Percentiles rank a stretch among this genome's conserved stretches.
Conservation (phyloP, 2,797 vertebrate species). For the Monodelphis domestica region DNA sequence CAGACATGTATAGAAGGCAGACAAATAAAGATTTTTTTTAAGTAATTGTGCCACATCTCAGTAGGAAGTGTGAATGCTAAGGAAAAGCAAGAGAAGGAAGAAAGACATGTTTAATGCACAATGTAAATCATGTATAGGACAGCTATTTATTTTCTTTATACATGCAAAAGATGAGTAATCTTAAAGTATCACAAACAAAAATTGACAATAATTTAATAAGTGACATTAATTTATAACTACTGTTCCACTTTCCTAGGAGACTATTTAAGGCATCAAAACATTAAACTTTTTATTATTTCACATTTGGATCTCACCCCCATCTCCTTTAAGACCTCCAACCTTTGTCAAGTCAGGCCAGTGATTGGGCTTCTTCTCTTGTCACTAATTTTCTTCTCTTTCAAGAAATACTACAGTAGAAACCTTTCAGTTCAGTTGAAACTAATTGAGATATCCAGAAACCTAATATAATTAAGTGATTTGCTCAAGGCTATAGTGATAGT, state of each 20-base stretch:
- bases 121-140: too few species aligned
- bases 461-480: not conserved
- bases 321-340: not conserved
- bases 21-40: too few species aligned
- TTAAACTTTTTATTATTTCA: not conserved
- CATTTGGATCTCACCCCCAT: not conserved
- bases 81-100: too few species aligned
- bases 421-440: not conserved
- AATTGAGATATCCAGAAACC: not conserved
- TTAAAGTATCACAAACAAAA: too few species aligned
- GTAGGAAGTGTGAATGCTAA: too few species aligned
- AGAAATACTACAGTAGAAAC: not conserved
- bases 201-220: too few species aligned
- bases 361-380: not conserved
- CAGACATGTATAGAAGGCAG: too few species aligned
- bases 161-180: too few species aligned
- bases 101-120: too few species aligned
- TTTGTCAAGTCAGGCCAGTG: not conserved
- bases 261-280: not conserved
- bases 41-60: too few species aligned
- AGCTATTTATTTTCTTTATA: too few species aligned
- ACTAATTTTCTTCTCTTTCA: not conserved
- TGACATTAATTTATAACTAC: not conserved
- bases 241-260: rapidly evolving
- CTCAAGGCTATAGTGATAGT: not conserved